Evolutionary conservation across 2,797 vertebrate species (phyloP).

Genomic region (Picus viridis): DNA sequence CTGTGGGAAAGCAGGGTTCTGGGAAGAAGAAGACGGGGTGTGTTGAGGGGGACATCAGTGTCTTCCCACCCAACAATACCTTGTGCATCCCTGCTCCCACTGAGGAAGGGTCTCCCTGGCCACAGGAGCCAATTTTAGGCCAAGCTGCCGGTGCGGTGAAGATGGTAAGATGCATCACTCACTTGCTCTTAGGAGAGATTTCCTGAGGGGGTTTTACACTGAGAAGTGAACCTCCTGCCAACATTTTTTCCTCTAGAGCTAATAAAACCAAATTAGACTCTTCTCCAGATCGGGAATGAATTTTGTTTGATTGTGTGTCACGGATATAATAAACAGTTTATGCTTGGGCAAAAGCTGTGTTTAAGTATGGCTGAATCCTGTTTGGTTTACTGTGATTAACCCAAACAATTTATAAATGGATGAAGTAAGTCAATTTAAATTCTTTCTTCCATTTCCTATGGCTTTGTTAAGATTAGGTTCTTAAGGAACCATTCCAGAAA

Average conservation of each 20-base stretch:
- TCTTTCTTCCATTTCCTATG: conserved; percentile 31
- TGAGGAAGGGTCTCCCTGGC: accelerated
- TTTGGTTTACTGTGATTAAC: conserved; percentile 63
- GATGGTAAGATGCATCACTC: accelerated
- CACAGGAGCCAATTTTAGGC: not conserved
- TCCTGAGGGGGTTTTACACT: not conserved
- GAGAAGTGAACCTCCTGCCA: not conserved
- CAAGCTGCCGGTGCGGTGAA: not conserved
- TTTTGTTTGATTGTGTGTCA: conserved; percentile 53
- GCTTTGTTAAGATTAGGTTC: conserved; percentile 8
- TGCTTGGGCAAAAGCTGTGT: conserved; percentile 45
- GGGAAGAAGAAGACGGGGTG: not conserved
- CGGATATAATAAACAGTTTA: conserved; percentile 59
- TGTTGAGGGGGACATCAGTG: not conserved
- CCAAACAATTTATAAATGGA: conserved; percentile 60
- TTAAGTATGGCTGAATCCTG: conserved; percentile 54
- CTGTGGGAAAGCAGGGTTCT: not conserved
- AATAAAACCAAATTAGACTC: conserved; percentile 45
- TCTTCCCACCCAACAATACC: not conserved
- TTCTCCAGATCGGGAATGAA: conserved; percentile 41
- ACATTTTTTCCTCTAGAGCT: not conserved
- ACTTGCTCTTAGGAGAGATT: accelerated
- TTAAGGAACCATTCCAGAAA: conserved; percentile 35
- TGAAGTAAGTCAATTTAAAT: conserved; percentile 49
- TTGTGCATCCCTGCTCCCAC: not conserved